These are phyloP conservation scores for Pseudobourletiella spinata DNA, from an alignment of 1,140 invertebrate genomes.

Conservation along the genomic window DNA sequence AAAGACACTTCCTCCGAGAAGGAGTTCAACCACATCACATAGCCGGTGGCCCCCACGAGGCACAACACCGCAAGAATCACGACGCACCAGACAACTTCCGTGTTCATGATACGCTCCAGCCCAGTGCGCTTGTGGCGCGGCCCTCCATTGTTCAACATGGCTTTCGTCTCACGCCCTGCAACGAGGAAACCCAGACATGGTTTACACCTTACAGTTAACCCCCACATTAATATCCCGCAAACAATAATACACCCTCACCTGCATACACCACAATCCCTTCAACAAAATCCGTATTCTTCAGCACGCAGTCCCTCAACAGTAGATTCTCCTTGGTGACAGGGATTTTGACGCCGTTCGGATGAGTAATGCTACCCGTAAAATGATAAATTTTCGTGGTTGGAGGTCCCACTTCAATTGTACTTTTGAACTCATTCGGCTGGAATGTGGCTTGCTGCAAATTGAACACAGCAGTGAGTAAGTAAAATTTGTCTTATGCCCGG, in stretches of 20 bases:
- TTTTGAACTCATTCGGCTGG: slow-evolving; percentile 69
- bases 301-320: slow-evolving; percentile 80
- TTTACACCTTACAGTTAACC: no score
- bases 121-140: slow-evolving; percentile 89
- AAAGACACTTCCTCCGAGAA: slow-evolving; percentile 54
- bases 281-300: slow-evolving; percentile 88
- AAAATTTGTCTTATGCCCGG: no score
- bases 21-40: slow-evolving; percentile 68
- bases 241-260: slow-evolving; percentile 52
- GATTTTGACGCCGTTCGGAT: slow-evolving; percentile 66
- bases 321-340: slow-evolving; percentile 87
- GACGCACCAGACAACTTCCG: slow-evolving; percentile 93
- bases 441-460: slow-evolving; percentile 56
- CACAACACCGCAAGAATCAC: slow-evolving; percentile 84
- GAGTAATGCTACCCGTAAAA: slow-evolving; percentile 81
- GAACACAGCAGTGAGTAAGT: slow-evolving; percentile 37
- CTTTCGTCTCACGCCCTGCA: slow-evolving; percentile 89
- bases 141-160: slow-evolving; percentile 94
- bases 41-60: slow-evolving; percentile 79
- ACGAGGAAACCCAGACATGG: no score
- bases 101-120: slow-evolving; percentile 87
- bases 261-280: slow-evolving; percentile 97
- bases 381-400: slow-evolving; percentile 94
- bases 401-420: slow-evolving; percentile 76
- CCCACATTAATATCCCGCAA: no score